Evolutionary conservation across 2,888 invertebrate species (phyloP).

Genomic region (Molorchus minor): DNA sequence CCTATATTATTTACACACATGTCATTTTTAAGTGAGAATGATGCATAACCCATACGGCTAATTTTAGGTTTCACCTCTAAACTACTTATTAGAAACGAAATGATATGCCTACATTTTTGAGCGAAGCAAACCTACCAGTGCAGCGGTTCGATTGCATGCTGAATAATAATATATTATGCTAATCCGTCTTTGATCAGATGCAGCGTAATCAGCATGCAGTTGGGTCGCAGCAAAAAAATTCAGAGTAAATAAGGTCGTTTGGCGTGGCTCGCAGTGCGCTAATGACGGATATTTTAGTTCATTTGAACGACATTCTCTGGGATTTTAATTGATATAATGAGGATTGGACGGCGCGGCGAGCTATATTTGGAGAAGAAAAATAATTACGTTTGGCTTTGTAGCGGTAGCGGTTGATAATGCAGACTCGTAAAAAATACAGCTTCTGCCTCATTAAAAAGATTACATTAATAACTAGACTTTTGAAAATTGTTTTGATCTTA

Average conservation of each 20-base stretch:
- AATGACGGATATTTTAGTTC: conserved; percentile 52
- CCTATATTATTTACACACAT: no score
- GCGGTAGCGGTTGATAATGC: conserved; percentile 2
- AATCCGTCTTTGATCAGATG: conserved; percentile 45
- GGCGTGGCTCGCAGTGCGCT: conserved; percentile 39
- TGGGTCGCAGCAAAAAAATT: conserved; percentile 29
- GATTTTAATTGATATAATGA: conserved; percentile 53
- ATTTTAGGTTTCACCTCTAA: not conserved
- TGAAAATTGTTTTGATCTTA: no score
- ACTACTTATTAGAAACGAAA: not conserved
- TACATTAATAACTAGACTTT: no score
- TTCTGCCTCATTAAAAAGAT: no score
- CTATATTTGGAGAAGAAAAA: conserved; percentile 47
- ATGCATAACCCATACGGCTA: no score
- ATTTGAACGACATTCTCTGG: conserved; percentile 50
- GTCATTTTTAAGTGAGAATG: no score
- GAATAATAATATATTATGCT: conserved; percentile 45
- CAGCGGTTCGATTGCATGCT: conserved; percentile 35
- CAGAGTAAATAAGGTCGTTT: conserved; percentile 43
- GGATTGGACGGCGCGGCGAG: conserved; percentile 42
- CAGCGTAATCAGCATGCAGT: conserved; percentile 43
- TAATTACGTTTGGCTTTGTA: not conserved
- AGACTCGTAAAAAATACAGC: not conserved
- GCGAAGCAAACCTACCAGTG: conserved; percentile 23
- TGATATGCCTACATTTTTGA: conserved; percentile 14